These are phyloP conservation scores for Bombyx huttoni DNA, from an alignment of 2,888 invertebrate species.

Conservation along the genomic window DNA sequence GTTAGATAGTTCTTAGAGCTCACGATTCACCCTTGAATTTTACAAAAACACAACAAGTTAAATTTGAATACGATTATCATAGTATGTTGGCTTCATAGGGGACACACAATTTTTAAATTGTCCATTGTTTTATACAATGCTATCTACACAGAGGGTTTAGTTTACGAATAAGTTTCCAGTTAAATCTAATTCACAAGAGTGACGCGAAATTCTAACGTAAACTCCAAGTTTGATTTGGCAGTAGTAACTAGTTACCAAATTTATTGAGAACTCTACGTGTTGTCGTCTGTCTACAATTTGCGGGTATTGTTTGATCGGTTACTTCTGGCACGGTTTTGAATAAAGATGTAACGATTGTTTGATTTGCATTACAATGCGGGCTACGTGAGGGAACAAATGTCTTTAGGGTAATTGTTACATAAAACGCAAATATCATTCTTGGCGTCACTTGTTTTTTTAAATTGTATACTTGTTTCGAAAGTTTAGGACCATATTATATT, in stretches of 20 bases:
- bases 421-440: neutral
- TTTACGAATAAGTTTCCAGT: conserved; percentile 9
- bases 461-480: neutral
- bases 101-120: neutral
- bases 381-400: conserved; percentile 9
- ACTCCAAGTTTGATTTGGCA: conserved; percentile 22
- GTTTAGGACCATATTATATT: neutral
- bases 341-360: conserved; percentile 24
- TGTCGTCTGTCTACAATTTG: conserved; percentile 5
- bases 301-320: conserved; percentile 1
- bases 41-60: neutral
- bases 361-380: conserved; percentile 28
- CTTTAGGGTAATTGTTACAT: conserved; percentile 1
- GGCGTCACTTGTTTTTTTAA: neutral
- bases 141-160: conserved; percentile 6
- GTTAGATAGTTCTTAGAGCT: too few relatives aligned
- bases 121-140: neutral
- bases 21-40: neutral
- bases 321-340: conserved; percentile 14
- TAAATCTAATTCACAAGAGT: conserved; percentile 23
- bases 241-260: conserved; percentile 7
- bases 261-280: conserved; percentile 1
- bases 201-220: conserved; percentile 20
- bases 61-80: neutral
- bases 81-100: neutral